Evolutionary conservation across 1,140 invertebrate genomes (phyloP).

Genomic region (Habropoda laboriosa): DNA sequence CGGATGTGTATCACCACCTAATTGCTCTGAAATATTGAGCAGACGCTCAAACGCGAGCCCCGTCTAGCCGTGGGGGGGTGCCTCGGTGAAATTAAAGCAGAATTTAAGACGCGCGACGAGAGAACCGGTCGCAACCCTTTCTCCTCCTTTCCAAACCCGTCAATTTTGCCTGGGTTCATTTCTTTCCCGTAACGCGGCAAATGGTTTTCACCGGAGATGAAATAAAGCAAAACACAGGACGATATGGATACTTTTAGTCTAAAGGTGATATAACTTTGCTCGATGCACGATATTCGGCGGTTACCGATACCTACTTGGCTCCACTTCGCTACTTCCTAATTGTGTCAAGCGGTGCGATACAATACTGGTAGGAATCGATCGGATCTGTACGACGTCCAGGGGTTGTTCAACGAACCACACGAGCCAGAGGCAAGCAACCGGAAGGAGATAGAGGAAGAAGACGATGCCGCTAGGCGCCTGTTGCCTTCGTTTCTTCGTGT

Average conservation of each 20-base stretch:
- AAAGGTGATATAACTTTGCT: not conserved
- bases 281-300: not conserved
- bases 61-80: slow-evolving; percentile 14
- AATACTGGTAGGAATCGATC: not conserved
- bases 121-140: not conserved
- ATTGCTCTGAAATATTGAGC: slow-evolving; percentile 71
- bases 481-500: slow-evolving; percentile 10
- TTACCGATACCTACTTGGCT: not conserved
- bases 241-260: too few species aligned
- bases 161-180: too few species aligned
- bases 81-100: slow-evolving; percentile 48
- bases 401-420: too few species aligned
- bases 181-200: too few species aligned
- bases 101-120: slow-evolving; percentile 35
- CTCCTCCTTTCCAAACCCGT: not conserved
- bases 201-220: too few species aligned
- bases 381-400: not conserved
- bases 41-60: slow-evolving; percentile 10
- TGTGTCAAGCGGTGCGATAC: not conserved
- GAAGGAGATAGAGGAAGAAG: not conserved
- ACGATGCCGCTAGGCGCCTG: not conserved
- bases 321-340: not conserved
- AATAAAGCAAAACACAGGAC: too few species aligned
- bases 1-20: slow-evolving; percentile 63
- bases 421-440: not conserved